phyloP scores from a whole-genome alignment of 2,888 invertebrate genomes.

The Matsumyia berberina region DNA sequence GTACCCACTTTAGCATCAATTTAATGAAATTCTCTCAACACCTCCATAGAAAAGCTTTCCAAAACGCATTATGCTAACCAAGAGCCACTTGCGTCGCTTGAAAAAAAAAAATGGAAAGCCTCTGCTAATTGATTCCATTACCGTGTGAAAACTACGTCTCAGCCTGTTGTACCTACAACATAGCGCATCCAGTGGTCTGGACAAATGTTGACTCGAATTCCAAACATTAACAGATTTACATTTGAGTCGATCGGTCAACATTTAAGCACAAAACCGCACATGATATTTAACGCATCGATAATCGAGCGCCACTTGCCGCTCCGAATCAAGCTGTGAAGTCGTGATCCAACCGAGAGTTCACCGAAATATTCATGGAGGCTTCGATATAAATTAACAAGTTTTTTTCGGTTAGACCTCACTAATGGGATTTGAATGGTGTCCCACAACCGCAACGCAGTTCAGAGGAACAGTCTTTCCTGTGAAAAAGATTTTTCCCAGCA shows the following conservation, averaged over 20 bases:
- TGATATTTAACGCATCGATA: slow-evolving; percentile 2
- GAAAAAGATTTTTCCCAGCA: slow-evolving; percentile 25
- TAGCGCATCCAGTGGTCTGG: slow-evolving; percentile 12
- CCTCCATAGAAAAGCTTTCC: neutral
- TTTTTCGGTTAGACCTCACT: slow-evolving; percentile 12
- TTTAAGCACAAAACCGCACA: neutral
- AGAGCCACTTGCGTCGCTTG: no score
- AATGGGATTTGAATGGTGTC: slow-evolving; percentile 20
- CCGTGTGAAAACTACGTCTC: slow-evolving; percentile 24
- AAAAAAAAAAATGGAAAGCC: neutral
- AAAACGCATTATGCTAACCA: neutral
- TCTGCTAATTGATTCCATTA: slow-evolving; percentile 43
- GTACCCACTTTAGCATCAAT: no score
- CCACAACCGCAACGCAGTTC: slow-evolving; percentile 7
- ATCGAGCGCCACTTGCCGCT: slow-evolving; percentile 1
- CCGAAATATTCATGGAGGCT: slow-evolving; percentile 24
- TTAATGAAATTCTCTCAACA: neutral
- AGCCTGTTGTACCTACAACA: neutral
- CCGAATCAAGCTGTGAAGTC: slow-evolving; percentile 44
- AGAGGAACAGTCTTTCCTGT: neutral
- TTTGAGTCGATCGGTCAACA: slow-evolving; percentile 10
- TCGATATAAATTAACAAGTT: slow-evolving; percentile 29
- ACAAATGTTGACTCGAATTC: slow-evolving; percentile 47
- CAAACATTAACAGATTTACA: slow-evolving; percentile 23
- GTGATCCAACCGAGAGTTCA: slow-evolving; percentile 32